Evolutionary conservation across 2,888 invertebrate genomes (phyloP).

Genomic region (Strigamia transsilvanica): DNA sequence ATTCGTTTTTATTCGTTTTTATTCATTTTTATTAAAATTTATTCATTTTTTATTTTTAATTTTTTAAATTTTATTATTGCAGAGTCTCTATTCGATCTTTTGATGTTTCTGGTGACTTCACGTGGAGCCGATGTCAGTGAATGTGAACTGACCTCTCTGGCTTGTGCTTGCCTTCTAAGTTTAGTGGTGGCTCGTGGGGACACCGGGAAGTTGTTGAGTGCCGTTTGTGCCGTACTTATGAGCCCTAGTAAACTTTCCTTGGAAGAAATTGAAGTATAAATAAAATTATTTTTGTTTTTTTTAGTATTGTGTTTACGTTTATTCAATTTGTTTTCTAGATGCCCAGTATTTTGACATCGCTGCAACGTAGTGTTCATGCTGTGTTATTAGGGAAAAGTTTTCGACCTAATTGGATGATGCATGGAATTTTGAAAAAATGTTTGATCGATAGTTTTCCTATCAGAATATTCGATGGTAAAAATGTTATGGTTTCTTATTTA

Average conservation of each 20-base stretch:
- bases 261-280: constrained; percentile 79
- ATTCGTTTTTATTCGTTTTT: no score
- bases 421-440: constrained; percentile 68
- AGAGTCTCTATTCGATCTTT: constrained; percentile 82
- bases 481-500: background rate
- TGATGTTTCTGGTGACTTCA: constrained; percentile 82
- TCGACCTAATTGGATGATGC: constrained; percentile 87
- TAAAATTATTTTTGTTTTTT: background rate
- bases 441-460: constrained; percentile 53
- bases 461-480: constrained; percentile 51
- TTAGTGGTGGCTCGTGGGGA: constrained; percentile 92
- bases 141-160: constrained; percentile 80
- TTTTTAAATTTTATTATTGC: constrained; percentile 63
- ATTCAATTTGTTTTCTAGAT: constrained; percentile 68
- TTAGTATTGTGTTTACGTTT: background rate
- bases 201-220: constrained; percentile 86
- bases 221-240: constrained; percentile 87
- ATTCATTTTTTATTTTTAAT: no score
- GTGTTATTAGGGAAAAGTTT: constrained; percentile 83
- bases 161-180: constrained; percentile 90
- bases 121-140: constrained; percentile 67
- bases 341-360: constrained; percentile 82
- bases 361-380: constrained; percentile 89
- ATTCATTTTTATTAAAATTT: no score
- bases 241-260: constrained; percentile 78